A percentile compares a stretch with the other conserved stretches of the same genome.
Evolutionary conservation across 2,888 invertebrate genomes (phyloP).

Genomic region (Leptinotarsa haldemani): DNA sequence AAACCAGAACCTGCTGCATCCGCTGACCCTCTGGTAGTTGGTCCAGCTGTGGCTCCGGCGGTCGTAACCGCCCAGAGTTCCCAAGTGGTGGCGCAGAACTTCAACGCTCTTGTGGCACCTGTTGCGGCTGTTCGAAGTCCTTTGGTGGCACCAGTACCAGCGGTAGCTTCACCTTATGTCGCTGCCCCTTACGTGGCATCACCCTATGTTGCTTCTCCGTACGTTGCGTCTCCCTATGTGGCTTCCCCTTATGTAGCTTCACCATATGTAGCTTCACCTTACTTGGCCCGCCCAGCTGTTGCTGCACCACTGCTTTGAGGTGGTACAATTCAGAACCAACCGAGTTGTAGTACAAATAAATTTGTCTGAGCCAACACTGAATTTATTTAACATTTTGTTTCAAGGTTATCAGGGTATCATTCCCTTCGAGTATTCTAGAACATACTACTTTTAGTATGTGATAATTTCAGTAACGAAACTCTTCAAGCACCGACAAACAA

Average conservation of each 20-base stretch:
- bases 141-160: constrained; percentile 67
- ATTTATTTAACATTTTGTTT: too few relatives aligned
- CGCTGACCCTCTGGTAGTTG: constrained; percentile 53
- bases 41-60: constrained; percentile 55
- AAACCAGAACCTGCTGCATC: constrained; percentile 30
- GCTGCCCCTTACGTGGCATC: constrained; percentile 56
- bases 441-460: too few relatives aligned
- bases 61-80: constrained; percentile 75
- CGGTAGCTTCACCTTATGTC: constrained; percentile 58
- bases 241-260: constrained; percentile 17
- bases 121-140: constrained; percentile 53
- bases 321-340: neutral
- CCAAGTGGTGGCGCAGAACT: constrained; percentile 58
- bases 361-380: neutral
- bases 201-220: constrained; percentile 57
- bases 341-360: neutral
- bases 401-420: too few relatives aligned
- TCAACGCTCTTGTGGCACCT: constrained; percentile 42
- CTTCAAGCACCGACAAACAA: too few relatives aligned
- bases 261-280: constrained; percentile 63
- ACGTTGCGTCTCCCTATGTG: constrained; percentile 59
- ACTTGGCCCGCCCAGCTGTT: constrained; percentile 12
- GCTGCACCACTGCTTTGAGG: constrained; percentile 4
- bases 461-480: neutral
- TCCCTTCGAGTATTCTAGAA: too few relatives aligned